A percentile compares a stretch with the other conserved stretches of the same genome.
phyloP scores from a whole-genome alignment of 2,888 invertebrate species.

The Himalopsyche anomala region DNA sequence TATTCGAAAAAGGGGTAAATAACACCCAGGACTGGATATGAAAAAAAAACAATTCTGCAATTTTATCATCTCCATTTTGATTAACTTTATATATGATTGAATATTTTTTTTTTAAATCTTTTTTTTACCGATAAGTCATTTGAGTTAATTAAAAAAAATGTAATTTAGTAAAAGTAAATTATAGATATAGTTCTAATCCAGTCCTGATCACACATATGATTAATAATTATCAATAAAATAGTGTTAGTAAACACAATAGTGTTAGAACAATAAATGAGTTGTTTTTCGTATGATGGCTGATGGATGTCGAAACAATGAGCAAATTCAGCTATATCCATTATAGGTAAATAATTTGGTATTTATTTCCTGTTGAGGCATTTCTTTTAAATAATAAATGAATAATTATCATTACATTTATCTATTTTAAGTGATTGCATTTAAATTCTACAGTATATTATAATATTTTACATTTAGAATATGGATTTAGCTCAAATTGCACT shows the following conservation, averaged over 20 bases:
- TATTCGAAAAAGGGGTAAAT: conserved; percentile 19
- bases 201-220: background rate
- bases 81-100: too few species aligned
- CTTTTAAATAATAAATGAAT: too few species aligned
- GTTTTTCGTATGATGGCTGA: conserved; percentile 27
- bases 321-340: background rate
- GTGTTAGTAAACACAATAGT: conserved; percentile 23
- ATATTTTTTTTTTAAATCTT: too few species aligned
- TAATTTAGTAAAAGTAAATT: background rate
- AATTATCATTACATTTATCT: too few species aligned
- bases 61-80: background rate
- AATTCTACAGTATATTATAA: too few species aligned
- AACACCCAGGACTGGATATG: conserved; percentile 12
- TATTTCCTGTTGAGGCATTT: too few species aligned
- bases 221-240: background rate
- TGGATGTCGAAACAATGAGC: background rate
- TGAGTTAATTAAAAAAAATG: background rate
- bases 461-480: background rate
- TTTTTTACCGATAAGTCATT: too few species aligned
- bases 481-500: background rate
- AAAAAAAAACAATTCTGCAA: background rate
- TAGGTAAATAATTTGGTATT: background rate
- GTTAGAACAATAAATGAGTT: conserved; percentile 16
- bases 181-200: background rate
- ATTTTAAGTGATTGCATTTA: too few species aligned